These are phyloP conservation scores for Lordiphosa mommai DNA, from an alignment of 1,140 invertebrate species.

Conservation along the genomic window DNA sequence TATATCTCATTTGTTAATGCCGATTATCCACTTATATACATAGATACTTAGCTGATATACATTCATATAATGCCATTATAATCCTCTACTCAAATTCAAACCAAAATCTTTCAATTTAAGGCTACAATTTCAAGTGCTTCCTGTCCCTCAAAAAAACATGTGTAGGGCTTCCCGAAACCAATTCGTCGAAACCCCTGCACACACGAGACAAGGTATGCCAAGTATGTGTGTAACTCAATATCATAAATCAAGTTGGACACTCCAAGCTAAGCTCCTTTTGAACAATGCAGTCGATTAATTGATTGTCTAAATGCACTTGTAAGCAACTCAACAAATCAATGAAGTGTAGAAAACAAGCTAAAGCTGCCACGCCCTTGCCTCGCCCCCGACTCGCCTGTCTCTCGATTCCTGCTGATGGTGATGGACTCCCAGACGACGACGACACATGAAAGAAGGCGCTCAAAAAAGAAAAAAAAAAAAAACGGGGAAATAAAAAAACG, in stretches of 20 bases:
- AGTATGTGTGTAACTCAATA: conserved; percentile 57
- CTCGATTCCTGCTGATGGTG: background rate
- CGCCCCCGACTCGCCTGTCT: background rate
- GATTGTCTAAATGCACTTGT: conserved; percentile 78
- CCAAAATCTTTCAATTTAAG: no score
- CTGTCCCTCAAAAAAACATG: background rate
- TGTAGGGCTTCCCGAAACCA: conserved; percentile 4
- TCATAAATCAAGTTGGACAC: conserved; percentile 67
- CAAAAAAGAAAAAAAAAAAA: conserved; percentile 18
- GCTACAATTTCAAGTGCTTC: conserved; percentile 8
- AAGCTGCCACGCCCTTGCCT: conserved; percentile 17
- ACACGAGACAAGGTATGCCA: conserved; percentile 28
- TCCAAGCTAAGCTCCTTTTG: conserved; percentile 28
- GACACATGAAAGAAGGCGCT: conserved; percentile 5
- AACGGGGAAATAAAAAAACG: conserved; percentile 36
- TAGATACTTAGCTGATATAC: no score
- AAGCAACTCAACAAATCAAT: conserved; percentile 74
- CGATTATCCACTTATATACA: no score
- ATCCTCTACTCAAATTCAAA: no score
- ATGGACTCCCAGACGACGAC: conserved; percentile 17
- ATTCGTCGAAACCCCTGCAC: background rate
- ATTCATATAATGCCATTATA: no score
- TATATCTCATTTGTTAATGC: no score
- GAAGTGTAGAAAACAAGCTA: conserved; percentile 65
- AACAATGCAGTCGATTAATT: conserved; percentile 71